Conservation (phyloP, 1,140 invertebrate species). For the Dreissena rostriformis region DNA sequence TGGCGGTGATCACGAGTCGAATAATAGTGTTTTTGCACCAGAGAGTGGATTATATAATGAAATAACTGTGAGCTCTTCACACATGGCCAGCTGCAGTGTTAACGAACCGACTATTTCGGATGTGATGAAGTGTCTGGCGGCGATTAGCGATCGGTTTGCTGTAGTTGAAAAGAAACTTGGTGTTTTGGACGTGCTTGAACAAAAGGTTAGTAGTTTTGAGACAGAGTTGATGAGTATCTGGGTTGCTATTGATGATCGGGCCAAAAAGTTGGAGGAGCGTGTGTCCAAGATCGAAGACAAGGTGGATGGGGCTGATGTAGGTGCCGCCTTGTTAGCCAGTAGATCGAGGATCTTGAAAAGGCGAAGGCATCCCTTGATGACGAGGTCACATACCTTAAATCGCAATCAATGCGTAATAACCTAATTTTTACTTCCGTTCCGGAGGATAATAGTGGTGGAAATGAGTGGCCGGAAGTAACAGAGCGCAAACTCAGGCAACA, state of each 20-base stretch:
- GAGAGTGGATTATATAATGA: too few species aligned
- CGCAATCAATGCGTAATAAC: conserved; percentile 11
- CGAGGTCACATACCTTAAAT: conserved; percentile 9
- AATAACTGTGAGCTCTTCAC: neutral
- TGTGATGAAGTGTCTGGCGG: conserved; percentile 1
- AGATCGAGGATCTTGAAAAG: conserved; percentile 11
- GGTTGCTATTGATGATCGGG: conserved; percentile 6
- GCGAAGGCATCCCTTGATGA: neutral
- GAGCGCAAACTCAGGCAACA: neutral
- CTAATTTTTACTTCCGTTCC: neutral
- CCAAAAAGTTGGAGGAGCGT: conserved; percentile 16
- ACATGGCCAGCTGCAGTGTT: neutral
- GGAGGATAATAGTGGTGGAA: conserved; percentile 4
- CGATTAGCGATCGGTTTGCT: neutral
- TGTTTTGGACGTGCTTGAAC: conserved; percentile 1
- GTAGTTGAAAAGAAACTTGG: neutral
- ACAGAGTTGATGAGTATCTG: conserved; percentile 20
- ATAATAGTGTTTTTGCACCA: too few species aligned
- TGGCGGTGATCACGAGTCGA: too few species aligned
- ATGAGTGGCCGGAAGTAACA: conserved; percentile 4
- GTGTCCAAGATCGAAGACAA: conserved; percentile 2
- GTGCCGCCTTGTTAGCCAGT: neutral
- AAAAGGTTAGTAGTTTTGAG: conserved; percentile 8
- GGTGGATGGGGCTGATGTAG: conserved; percentile 13
- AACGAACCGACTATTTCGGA: conserved; percentile 1